Percentiles rank a stretch among this genome's conserved stretches.
These are phyloP conservation scores for Neomorphus geoffroyi DNA, from an alignment of 2,797 vertebrate genomes.

Conservation along the genomic window DNA sequence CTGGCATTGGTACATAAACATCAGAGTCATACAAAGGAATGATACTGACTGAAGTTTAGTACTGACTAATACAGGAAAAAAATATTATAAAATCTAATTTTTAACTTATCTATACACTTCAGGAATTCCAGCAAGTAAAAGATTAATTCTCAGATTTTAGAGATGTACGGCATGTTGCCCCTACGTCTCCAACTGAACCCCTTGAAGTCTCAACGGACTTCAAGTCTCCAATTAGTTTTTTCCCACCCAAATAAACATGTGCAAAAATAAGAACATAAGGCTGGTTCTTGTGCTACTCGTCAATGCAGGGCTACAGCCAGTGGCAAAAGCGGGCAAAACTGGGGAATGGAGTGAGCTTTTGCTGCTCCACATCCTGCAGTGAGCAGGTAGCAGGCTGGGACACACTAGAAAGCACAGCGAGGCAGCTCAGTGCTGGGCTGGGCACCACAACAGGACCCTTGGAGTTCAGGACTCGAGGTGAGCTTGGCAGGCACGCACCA, in stretches of 20 bases:
- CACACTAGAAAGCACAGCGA: not conserved
- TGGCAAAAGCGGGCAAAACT: not conserved
- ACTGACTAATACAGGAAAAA: not conserved
- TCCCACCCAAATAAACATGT: not conserved
- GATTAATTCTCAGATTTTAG: not conserved
- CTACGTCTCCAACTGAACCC: not conserved
- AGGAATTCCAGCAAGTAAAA: not conserved
- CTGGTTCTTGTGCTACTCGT: not conserved
- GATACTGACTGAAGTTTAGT: not conserved
- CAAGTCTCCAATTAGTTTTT: not conserved
- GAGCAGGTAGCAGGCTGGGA: not conserved
- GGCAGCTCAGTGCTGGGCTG: not conserved
- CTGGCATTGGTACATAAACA: not conserved
- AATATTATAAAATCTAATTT: not conserved
- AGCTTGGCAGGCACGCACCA: not conserved
- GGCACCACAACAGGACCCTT: fast-evolving
- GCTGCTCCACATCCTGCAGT: not conserved
- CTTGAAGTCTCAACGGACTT: not conserved
- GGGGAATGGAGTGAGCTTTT: not conserved
- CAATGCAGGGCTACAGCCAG: not conserved
- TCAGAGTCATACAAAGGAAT: not conserved
- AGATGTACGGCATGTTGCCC: not conserved
- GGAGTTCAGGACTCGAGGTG: not conserved
- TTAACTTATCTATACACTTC: not conserved
- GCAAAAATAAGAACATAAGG: fast-evolving